phyloP scores from a whole-genome alignment of 2,113 vertebrate genomes.

The Megaleporinus macrocephalus region DNA sequence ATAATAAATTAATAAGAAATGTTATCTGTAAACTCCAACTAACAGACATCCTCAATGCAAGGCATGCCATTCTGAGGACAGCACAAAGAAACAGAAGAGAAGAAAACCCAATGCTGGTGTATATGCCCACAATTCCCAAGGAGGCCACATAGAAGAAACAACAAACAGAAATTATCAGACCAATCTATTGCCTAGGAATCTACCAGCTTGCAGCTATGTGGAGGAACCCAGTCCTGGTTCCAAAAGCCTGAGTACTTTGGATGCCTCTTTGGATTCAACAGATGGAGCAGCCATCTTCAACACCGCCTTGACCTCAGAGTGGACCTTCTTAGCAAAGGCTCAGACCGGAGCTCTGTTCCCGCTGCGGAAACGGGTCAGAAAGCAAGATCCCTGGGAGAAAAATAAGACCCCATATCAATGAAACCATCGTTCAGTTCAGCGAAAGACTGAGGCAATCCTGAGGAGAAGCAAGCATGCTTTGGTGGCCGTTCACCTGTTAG shows the following conservation, averaged over 20 bases:
- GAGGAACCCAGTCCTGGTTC: slow-evolving; percentile 1
- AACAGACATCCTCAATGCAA: neutral
- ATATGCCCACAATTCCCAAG: neutral
- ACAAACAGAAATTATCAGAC: neutral
- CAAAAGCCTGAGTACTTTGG: slow-evolving; percentile 12
- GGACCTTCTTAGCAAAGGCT: slow-evolving; percentile 46
- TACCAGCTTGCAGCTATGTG: slow-evolving; percentile 10
- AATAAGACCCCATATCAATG: slow-evolving; percentile 14
- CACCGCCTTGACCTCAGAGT: slow-evolving; percentile 20
- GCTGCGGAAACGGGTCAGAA: slow-evolving; percentile 62
- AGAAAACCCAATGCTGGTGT: neutral
- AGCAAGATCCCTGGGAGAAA: slow-evolving; percentile 66
- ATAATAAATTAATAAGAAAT: neutral
- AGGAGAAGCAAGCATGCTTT: neutral
- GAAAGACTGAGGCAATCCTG: slow-evolving; percentile 5
- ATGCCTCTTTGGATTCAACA: slow-evolving; percentile 30
- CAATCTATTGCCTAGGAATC: neutral
- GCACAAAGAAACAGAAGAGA: slow-evolving; percentile 9
- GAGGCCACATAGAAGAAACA: neutral
- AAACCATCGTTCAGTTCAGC: neutral
- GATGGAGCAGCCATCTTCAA: slow-evolving; percentile 19
- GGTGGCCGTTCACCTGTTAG: neutral
- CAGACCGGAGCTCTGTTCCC: slow-evolving; percentile 49
- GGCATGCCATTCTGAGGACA: slow-evolving; percentile 2
- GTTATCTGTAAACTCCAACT: neutral